phyloP scores from a whole-genome alignment of 2,888 invertebrate species.

The Galerucella calmariensis region DNA sequence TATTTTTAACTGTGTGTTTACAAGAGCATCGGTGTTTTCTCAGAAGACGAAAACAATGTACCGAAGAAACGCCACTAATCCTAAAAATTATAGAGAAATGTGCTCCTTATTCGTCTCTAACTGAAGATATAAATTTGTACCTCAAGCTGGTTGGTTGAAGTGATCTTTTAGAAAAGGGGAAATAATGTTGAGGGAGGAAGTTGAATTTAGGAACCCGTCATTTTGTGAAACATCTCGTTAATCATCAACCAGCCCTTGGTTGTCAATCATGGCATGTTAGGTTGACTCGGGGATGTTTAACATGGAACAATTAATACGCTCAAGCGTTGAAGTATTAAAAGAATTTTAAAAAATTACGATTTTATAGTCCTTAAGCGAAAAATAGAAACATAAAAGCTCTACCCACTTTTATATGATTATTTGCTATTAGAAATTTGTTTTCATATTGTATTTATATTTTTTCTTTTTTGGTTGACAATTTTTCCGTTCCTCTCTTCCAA shows the following conservation, averaged over 20 bases:
- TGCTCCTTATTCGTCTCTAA: slow-evolving; percentile 7
- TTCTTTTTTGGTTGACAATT: no score
- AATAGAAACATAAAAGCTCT: not conserved
- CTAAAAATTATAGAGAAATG: slow-evolving; percentile 6
- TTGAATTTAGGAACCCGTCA: slow-evolving; percentile 63
- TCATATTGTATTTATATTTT: no score
- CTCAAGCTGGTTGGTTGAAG: not conserved
- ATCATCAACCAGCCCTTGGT: slow-evolving; percentile 63
- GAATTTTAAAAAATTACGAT: slow-evolving; percentile 14
- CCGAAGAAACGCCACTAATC: slow-evolving; percentile 9
- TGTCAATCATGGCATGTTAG: slow-evolving; percentile 64
- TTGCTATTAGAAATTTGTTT: no score
- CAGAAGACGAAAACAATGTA: slow-evolving; percentile 16
- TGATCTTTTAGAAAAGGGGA: slow-evolving; percentile 20
- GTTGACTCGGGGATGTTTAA: slow-evolving; percentile 54
- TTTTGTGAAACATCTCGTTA: slow-evolving; percentile 65
- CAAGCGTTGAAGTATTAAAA: slow-evolving; percentile 30
- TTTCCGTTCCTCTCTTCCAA: no score
- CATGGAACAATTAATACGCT: slow-evolving; percentile 53
- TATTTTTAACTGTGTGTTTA: slow-evolving; percentile 39
- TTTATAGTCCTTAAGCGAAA: not conserved
- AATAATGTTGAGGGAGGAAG: slow-evolving; percentile 47
- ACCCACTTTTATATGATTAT: no score
- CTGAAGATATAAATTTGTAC: not conserved
- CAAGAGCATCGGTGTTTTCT: slow-evolving; percentile 36